Conservation (phyloP, 1,140 invertebrate genomes). For the Nasonia longicornis region DNA sequence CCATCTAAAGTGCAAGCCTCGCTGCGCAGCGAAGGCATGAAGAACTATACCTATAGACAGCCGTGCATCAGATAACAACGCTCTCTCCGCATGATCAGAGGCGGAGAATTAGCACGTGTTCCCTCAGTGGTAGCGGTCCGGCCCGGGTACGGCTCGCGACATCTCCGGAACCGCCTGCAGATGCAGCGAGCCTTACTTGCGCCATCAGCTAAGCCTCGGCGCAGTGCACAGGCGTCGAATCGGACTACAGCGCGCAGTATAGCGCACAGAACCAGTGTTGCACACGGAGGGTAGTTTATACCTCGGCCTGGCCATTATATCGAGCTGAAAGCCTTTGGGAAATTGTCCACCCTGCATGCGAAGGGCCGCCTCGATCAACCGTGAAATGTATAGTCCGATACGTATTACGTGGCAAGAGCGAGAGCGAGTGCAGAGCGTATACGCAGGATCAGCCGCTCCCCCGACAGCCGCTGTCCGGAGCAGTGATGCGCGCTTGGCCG, state of each 20-base stretch:
- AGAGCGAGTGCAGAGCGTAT: neutral
- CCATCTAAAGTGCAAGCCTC: too few relatives aligned
- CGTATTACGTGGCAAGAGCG: slow-evolving; percentile 52
- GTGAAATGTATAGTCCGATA: slow-evolving; percentile 63
- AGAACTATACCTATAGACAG: too few relatives aligned
- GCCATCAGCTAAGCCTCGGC: neutral
- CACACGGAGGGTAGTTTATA: slow-evolving; percentile 44
- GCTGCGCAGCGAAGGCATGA: too few relatives aligned
- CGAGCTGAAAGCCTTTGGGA: slow-evolving; percentile 60
- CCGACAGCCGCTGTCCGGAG: neutral
- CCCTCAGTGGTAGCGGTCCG: neutral
- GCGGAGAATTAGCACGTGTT: too few relatives aligned
- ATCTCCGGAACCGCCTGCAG: neutral
- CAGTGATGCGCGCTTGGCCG: neutral
- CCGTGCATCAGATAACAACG: too few relatives aligned
- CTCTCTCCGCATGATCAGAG: too few relatives aligned
- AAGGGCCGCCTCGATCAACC: slow-evolving; percentile 57
- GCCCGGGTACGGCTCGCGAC: neutral
- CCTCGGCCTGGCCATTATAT: slow-evolving; percentile 58
- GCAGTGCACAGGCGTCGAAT: neutral
- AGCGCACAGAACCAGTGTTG: neutral
- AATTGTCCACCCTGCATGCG: slow-evolving; percentile 57
- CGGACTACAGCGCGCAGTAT: neutral
- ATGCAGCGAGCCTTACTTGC: neutral
- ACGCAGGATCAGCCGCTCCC: neutral